These are phyloP conservation scores for Hirtodrosophila histrioides DNA, from an alignment of 2,888 invertebrate species.

Conservation along the genomic window DNA sequence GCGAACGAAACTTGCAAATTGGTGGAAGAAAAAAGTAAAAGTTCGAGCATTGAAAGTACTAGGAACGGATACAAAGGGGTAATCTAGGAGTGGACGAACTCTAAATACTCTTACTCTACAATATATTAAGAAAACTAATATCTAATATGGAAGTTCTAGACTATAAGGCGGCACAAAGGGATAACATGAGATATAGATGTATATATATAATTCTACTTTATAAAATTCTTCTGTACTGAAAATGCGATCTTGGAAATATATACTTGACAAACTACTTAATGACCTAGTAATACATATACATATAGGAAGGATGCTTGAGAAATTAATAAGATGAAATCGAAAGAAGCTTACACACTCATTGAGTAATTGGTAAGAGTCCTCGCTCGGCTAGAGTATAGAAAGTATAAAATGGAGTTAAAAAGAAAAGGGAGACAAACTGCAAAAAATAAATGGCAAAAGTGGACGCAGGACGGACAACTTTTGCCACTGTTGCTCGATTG, in stretches of 20 bases:
- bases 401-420: slow-evolving; percentile 16
- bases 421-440: slow-evolving; percentile 9
- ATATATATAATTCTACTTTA: not conserved
- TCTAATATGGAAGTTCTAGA: too few relatives aligned
- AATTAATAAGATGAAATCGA: too few relatives aligned
- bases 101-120: slow-evolving; percentile 15
- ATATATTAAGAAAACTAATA: too few relatives aligned
- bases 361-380: not conserved
- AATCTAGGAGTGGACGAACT: not conserved
- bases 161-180: too few relatives aligned
- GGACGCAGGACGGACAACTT: slow-evolving; percentile 4
- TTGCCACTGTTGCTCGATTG: slow-evolving; percentile 24
- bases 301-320: too few relatives aligned
- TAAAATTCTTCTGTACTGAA: not conserved
- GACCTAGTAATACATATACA: too few relatives aligned
- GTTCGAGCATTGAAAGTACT: slow-evolving; percentile 18
- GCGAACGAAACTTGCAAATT: slow-evolving; percentile 64
- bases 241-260: too few relatives aligned
- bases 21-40: slow-evolving; percentile 33
- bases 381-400: slow-evolving; percentile 16
- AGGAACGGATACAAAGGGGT: slow-evolving; percentile 20
- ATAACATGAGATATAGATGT: too few relatives aligned
- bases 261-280: too few relatives aligned
- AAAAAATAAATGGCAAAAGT: slow-evolving; percentile 25
- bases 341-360: not conserved